These are phyloP conservation scores for Andrena haemorrhoa DNA, from an alignment of 2,888 invertebrate genomes.

Conservation along the genomic window DNA sequence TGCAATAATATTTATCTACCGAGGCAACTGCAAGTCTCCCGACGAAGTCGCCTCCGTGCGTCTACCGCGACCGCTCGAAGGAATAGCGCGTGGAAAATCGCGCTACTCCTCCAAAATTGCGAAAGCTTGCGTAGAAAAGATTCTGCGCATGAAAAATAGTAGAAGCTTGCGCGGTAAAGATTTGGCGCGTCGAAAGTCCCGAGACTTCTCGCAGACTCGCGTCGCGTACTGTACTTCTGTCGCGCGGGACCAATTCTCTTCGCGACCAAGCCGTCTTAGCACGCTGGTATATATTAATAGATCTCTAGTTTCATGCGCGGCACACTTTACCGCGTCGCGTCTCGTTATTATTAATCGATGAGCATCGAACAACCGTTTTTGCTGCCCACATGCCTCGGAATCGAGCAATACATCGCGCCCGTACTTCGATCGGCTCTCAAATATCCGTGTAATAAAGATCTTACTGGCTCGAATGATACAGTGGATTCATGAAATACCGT, in stretches of 20 bases:
- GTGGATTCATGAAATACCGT: no score
- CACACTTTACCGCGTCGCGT: conserved; percentile 38
- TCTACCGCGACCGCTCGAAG: neutral
- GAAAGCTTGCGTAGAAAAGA: no score
- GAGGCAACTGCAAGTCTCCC: conserved; percentile 45
- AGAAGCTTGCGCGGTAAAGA: no score
- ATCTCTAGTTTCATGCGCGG: conserved; percentile 31
- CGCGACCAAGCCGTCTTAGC: conserved; percentile 5
- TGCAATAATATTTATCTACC: conserved; percentile 76
- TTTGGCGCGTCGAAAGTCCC: conserved; percentile 1
- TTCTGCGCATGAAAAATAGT: no score
- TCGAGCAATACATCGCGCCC: neutral
- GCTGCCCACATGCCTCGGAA: neutral
- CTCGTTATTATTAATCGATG: conserved; percentile 53
- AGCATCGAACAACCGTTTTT: conserved; percentile 15
- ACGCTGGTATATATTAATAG: conserved; percentile 35
- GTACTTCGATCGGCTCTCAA: neutral
- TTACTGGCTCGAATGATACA: no score
- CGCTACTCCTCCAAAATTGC: no score
- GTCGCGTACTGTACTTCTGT: neutral
- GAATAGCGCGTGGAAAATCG: neutral
- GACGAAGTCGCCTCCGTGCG: neutral
- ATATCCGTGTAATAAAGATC: no score
- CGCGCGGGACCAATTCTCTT: conserved; percentile 21
- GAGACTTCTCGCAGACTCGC: neutral